phyloP scores from a whole-genome alignment of 2,888 invertebrate species.

The Caenorhabditis imperialis region DNA sequence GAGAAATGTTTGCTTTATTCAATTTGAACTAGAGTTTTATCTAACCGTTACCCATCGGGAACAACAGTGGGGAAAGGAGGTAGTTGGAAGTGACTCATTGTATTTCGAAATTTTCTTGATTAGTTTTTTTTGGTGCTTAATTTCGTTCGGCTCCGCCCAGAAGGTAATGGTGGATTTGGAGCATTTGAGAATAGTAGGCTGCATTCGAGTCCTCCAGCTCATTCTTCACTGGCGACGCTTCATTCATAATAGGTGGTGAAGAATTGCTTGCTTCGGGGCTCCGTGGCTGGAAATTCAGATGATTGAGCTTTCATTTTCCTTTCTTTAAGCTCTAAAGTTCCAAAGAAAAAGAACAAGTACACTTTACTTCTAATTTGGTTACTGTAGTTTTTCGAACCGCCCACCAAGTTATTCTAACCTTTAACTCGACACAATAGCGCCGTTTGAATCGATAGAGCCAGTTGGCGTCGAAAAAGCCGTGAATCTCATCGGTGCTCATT shows the following conservation, averaged over 20 bases:
- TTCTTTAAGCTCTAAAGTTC: no score
- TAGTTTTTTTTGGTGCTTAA: not conserved
- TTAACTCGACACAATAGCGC: constrained; percentile 42
- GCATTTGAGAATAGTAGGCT: constrained; percentile 1
- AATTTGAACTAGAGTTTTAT: no score
- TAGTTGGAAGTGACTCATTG: no score
- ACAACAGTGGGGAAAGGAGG: no score
- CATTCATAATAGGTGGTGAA: constrained; percentile 1
- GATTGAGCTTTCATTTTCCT: not conserved
- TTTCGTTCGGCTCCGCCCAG: not conserved
- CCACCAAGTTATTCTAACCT: constrained; percentile 23
- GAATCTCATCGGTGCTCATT: not conserved
- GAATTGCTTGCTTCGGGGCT: constrained; percentile 2
- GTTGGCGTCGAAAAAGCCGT: constrained; percentile 32
- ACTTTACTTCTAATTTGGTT: no score
- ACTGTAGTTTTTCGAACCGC: no score
- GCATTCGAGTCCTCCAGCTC: not conserved
- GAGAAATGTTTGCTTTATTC: no score
- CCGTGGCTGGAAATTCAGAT: constrained; percentile 15
- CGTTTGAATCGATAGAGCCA: constrained; percentile 49
- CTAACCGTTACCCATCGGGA: no score
- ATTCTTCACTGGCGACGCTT: constrained; percentile 5
- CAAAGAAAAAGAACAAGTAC: no score
- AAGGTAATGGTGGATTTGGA: constrained; percentile 14
- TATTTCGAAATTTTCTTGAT: no score